Evolutionary conservation across 2,888 invertebrate species (phyloP).

Genomic region (Trachelus troglodyta): DNA sequence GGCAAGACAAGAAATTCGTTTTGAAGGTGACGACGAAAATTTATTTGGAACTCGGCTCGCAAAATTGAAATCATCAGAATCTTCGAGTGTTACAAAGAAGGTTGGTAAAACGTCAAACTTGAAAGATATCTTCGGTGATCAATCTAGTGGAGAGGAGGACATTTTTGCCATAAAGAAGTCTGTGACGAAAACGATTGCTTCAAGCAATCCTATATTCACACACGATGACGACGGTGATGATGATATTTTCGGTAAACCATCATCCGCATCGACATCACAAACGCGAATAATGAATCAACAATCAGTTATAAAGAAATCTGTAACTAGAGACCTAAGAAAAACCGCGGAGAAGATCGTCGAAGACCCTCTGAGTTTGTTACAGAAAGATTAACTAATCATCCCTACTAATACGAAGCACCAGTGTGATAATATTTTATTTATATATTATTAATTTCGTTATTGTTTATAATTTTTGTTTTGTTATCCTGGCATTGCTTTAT

Average conservation of each 20-base stretch:
- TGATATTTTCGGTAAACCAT: constrained; percentile 48
- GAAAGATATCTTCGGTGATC: constrained; percentile 55
- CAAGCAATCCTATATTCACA: constrained; percentile 39
- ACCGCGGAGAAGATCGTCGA: constrained; percentile 58
- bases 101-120: constrained; percentile 40
- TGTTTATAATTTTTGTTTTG: neutral
- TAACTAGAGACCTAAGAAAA: constrained; percentile 58
- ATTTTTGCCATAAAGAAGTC: constrained; percentile 49
- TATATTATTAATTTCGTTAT: neutral
- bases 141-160: constrained; percentile 55
- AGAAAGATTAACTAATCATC: constrained; percentile 46
- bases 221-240: constrained; percentile 36
- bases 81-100: constrained; percentile 23
- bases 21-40: constrained; percentile 35
- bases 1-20: constrained; percentile 30
- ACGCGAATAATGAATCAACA: neutral
- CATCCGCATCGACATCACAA: constrained; percentile 7
- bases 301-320: constrained; percentile 49
- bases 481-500: neutral
- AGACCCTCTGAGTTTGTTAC: constrained; percentile 60
- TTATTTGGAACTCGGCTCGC: constrained; percentile 28
- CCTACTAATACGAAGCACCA: neutral
- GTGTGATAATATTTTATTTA: neutral
- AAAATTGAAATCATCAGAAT: constrained; percentile 24
- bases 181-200: constrained; percentile 20